Evolutionary conservation across 2,888 invertebrate species (phyloP).

Genomic region (Coelopa pilipes): DNA sequence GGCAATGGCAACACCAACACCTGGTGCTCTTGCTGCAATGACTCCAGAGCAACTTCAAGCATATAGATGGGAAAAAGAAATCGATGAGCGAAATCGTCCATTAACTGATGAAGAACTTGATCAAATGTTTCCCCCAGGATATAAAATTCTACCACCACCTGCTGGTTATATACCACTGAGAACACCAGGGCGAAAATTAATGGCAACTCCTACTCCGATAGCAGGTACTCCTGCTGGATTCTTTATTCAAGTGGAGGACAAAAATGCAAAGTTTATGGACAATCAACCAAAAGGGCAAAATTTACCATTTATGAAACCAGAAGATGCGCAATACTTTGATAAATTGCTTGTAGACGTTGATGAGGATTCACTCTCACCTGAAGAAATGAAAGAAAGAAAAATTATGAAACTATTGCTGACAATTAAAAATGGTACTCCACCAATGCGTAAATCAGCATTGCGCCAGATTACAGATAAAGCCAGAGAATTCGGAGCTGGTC

Average conservation of each 20-base stretch:
- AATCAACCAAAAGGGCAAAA: conserved; percentile 96
- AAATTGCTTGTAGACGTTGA: conserved; percentile 98
- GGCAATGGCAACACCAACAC: conserved; percentile 98
- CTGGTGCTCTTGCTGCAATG: conserved; percentile 96
- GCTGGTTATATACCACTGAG: conserved; percentile 95
- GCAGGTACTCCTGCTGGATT: conserved; percentile 92
- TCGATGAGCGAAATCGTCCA: conserved; percentile 97
- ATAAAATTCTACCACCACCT: conserved; percentile 95
- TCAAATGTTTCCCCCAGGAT: conserved; percentile 97
- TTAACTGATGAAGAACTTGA: conserved; percentile 97
- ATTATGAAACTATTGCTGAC: conserved; percentile 98
- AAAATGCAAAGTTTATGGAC: conserved; percentile 87
- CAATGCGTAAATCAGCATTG: conserved; percentile 97
- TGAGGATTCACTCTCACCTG: conserved; percentile 93
- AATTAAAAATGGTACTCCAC: conserved; percentile 99
- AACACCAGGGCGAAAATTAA: conserved; percentile 96
- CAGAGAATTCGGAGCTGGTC: conserved; percentile 97
- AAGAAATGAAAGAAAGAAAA: conserved; percentile 97
- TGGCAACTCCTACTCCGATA: conserved; percentile 98
- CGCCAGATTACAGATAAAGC: conserved; percentile 99
- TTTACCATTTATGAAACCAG: conserved; percentile 98
- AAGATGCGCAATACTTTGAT: conserved; percentile 99
- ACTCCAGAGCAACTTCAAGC: conserved; percentile 99
- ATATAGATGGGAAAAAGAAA: conserved; percentile 97
- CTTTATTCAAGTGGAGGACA: conserved; percentile 93